These are phyloP conservation scores for Dendrocincla fuliginosa DNA, from an alignment of 2,797 vertebrate species.

Conservation along the genomic window DNA sequence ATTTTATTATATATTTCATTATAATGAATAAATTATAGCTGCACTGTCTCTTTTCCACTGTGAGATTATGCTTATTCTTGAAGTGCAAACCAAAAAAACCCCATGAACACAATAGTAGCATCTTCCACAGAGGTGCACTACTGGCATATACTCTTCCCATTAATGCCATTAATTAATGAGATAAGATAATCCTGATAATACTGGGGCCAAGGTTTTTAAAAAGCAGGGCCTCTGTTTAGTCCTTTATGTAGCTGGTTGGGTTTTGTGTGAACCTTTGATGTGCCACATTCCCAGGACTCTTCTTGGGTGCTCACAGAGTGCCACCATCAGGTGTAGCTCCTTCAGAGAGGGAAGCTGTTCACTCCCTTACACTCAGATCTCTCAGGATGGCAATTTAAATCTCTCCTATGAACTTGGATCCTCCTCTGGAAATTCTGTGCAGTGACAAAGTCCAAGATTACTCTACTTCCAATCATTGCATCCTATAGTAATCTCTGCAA, in stretches of 20 bases:
- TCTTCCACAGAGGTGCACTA: neutral
- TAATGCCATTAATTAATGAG: neutral
- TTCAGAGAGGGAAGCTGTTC: neutral
- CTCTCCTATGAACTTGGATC: neutral
- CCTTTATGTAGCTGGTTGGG: neutral
- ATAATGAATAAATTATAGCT: neutral
- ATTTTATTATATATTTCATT: neutral
- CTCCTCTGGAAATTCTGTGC: neutral
- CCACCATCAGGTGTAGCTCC: neutral
- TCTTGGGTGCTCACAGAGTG: neutral
- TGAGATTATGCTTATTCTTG: neutral
- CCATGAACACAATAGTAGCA: neutral
- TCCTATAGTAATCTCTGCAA: neutral
- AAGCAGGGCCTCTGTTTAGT: neutral
- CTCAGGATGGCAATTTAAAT: neutral
- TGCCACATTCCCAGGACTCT: neutral
- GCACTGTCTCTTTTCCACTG: neutral
- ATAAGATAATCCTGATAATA: neutral
- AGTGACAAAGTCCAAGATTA: neutral
- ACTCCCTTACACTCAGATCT: neutral
- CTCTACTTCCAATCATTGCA: neutral
- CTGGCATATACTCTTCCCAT: neutral
- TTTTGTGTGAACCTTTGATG: neutral
- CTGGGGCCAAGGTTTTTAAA: neutral
- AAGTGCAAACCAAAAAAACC: neutral